Evolutionary conservation across 1,140 invertebrate genomes (phyloP).

Genomic region (Pseudobourletiella spinata): DNA sequence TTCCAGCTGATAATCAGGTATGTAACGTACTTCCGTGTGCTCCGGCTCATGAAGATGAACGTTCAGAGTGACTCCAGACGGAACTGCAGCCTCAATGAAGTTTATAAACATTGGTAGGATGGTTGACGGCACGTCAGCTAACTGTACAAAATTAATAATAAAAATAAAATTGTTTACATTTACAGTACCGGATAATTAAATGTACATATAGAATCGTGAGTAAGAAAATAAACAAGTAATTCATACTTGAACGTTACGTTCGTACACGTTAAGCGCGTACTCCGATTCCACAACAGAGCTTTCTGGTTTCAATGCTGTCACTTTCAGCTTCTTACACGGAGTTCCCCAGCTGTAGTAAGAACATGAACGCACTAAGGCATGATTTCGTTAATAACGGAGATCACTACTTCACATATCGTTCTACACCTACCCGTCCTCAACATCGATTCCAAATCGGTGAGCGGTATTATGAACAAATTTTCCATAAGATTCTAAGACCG

Average conservation of each 20-base stretch:
- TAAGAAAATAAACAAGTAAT: no score
- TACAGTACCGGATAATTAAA: background rate
- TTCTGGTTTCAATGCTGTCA: constrained; percentile 59
- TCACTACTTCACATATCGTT: no score
- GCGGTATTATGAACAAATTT: constrained; percentile 63
- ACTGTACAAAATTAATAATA: constrained; percentile 38
- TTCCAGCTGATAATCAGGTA: constrained; percentile 66
- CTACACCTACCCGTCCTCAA: constrained; percentile 57
- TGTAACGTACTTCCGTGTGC: constrained; percentile 57
- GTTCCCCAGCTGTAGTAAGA: constrained; percentile 56
- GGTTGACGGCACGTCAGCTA: constrained; percentile 50
- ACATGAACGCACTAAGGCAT: no score
- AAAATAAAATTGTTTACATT: background rate
- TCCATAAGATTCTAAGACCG: constrained; percentile 68
- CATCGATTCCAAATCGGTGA: constrained; percentile 60
- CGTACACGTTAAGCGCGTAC: constrained; percentile 63
- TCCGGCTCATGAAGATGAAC: constrained; percentile 51
- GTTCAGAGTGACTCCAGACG: constrained; percentile 61
- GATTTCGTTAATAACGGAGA: no score
- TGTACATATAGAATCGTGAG: no score
- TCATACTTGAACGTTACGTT: constrained; percentile 61
- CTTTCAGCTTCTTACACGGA: constrained; percentile 55
- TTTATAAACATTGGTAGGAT: constrained; percentile 56
- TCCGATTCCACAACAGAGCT: constrained; percentile 55
- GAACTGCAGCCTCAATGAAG: constrained; percentile 57